Conservation (phyloP, 1,140 invertebrate species). For the Capitella teleta region DNA sequence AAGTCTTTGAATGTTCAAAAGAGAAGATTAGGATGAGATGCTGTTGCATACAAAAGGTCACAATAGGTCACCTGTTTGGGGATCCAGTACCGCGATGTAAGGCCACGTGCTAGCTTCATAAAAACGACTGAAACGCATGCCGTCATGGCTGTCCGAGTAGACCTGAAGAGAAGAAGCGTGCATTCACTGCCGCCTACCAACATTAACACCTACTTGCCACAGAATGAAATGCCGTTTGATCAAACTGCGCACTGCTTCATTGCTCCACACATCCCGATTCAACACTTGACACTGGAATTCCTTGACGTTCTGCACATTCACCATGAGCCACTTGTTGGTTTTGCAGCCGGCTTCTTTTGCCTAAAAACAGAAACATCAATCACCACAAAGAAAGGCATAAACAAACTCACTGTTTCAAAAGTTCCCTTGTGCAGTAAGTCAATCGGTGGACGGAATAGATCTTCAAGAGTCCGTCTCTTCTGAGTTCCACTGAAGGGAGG, state of each 20-base stretch:
- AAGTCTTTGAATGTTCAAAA: too few species aligned
- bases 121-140: constrained; percentile 57
- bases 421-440: constrained; percentile 59
- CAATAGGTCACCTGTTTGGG: constrained; percentile 60
- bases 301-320: constrained; percentile 64
- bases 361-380: constrained; percentile 32
- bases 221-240: constrained; percentile 63
- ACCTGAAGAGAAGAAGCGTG: constrained; percentile 37
- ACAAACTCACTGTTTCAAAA: constrained; percentile 44
- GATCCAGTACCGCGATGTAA: constrained; percentile 63
- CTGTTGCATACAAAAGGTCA: too few species aligned
- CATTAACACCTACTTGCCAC: constrained; percentile 56
- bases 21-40: too few species aligned
- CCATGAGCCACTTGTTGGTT: constrained; percentile 62
- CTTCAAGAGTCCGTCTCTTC: constrained; percentile 54
- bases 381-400: constrained; percentile 10
- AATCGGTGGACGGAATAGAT: constrained; percentile 62
- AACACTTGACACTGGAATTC: constrained; percentile 64
- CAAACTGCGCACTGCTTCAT: constrained; percentile 53
- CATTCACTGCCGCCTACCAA: neutral
- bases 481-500: constrained; percentile 21
- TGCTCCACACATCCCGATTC: constrained; percentile 68
- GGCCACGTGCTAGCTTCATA: constrained; percentile 58
- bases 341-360: constrained; percentile 54
- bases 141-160: constrained; percentile 57